Conservation (phyloP, 1,140 invertebrate species). For the Probaryconus sp. region DNA sequence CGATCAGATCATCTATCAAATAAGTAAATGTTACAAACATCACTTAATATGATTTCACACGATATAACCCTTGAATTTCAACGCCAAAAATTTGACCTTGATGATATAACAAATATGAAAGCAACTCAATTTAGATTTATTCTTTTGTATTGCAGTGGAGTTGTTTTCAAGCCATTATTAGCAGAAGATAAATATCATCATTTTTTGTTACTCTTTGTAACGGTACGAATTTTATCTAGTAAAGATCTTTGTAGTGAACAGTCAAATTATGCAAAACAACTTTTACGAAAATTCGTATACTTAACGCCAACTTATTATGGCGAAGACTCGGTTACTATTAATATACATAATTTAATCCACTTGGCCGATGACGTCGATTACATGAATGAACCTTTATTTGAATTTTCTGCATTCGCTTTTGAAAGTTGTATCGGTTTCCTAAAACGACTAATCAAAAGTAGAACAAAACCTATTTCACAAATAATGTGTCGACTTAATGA, state of each 20-base stretch:
- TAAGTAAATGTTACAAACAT: too few relatives aligned
- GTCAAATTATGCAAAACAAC: constrained; percentile 21
- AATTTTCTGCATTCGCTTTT: constrained; percentile 21
- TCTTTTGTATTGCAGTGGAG: constrained; percentile 40
- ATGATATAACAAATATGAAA: constrained; percentile 38
- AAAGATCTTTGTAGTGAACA: constrained; percentile 16
- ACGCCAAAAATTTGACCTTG: constrained; percentile 13
- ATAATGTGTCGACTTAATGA: too few relatives aligned
- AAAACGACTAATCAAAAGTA: too few relatives aligned
- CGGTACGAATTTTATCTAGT: constrained; percentile 33
- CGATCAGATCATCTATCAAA: too few relatives aligned
- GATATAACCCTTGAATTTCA: constrained; percentile 22
- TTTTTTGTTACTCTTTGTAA: constrained; percentile 50
- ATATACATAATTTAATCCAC: constrained; percentile 51
- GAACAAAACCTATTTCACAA: too few relatives aligned
- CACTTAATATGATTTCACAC: constrained; percentile 11
- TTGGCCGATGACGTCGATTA: constrained; percentile 47
- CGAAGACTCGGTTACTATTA: constrained; percentile 28
- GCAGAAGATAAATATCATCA: constrained; percentile 23
- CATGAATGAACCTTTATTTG: constrained; percentile 9
- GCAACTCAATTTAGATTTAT: too few relatives aligned
- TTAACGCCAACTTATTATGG: constrained; percentile 45
- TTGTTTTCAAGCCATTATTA: constrained; percentile 34
- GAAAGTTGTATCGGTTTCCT: too few relatives aligned
- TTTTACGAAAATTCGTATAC: constrained; percentile 49